phyloP scores from a whole-genome alignment of 2,888 invertebrate genomes.

The Orthonychiurus folsomi region DNA sequence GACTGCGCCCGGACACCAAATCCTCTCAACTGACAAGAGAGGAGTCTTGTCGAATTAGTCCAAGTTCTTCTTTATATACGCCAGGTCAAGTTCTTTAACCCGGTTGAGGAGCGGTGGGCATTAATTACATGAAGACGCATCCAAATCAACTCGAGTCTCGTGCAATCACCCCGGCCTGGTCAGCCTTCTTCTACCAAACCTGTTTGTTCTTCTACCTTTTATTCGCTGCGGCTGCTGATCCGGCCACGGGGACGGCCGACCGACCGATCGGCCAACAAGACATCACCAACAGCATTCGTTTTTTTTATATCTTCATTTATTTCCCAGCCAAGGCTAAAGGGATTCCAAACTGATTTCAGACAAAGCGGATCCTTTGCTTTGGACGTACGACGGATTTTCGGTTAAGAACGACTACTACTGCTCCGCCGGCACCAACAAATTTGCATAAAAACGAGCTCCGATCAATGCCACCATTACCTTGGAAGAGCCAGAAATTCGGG shows the following conservation, averaged over 20 bases:
- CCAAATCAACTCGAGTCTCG: not conserved
- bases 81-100: constrained; percentile 15
- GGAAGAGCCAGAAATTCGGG: not conserved
- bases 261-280: no score
- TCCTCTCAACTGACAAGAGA: constrained; percentile 39
- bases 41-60: constrained; percentile 37
- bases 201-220: not conserved
- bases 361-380: not conserved
- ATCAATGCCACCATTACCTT: not conserved
- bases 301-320: not conserved
- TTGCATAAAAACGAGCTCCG: not conserved
- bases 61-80: constrained; percentile 39
- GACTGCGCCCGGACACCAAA: constrained; percentile 28
- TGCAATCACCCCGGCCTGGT: not conserved
- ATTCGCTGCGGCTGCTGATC: not conserved
- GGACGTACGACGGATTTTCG: not conserved
- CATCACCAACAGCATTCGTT: not conserved
- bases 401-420: no score
- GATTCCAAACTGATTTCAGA: not conserved
- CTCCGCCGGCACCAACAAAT: not conserved
- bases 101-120: not conserved
- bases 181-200: constrained; percentile 1
- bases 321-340: not conserved
- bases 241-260: no score
- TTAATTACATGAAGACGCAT: not conserved